phyloP scores from a whole-genome alignment of 2,113 vertebrate genomes.

The Craseonycteris thonglongyai region DNA sequence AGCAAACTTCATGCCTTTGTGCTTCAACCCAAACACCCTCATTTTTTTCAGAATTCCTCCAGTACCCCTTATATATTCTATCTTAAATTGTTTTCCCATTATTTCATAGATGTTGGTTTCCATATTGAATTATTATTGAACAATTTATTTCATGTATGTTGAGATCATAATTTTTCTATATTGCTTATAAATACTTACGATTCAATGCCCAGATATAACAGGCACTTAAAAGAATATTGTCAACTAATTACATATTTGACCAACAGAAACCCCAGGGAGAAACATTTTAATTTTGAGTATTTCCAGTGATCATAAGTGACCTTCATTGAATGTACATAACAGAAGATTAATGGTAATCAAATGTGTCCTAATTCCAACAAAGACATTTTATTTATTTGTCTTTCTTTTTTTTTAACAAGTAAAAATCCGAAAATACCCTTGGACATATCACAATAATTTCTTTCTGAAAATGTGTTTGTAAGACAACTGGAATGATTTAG shows the following conservation, averaged over 20 bases:
- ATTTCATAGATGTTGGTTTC: neutral
- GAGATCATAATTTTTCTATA: neutral
- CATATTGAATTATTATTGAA: neutral
- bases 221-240: neutral
- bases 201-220: neutral
- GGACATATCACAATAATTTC: neutral
- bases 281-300: neutral
- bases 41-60: neutral
- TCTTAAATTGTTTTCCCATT: neutral
- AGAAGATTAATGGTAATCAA: slow-evolving; percentile 2
- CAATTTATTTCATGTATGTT: neutral
- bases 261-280: neutral
- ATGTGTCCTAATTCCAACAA: neutral
- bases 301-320: neutral
- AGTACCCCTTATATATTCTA: neutral
- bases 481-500: neutral
- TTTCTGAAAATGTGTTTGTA: neutral
- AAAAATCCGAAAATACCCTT: neutral
- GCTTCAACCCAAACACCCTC: neutral
- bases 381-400: neutral
- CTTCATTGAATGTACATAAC: neutral
- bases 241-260: neutral
- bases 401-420: neutral
- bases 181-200: neutral
- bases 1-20: neutral